Evolutionary conservation across 1,140 invertebrate species (phyloP), one percentile per base, ranked within the genome.

Genomic region (Lordiphosa clarofinis): DNA sequence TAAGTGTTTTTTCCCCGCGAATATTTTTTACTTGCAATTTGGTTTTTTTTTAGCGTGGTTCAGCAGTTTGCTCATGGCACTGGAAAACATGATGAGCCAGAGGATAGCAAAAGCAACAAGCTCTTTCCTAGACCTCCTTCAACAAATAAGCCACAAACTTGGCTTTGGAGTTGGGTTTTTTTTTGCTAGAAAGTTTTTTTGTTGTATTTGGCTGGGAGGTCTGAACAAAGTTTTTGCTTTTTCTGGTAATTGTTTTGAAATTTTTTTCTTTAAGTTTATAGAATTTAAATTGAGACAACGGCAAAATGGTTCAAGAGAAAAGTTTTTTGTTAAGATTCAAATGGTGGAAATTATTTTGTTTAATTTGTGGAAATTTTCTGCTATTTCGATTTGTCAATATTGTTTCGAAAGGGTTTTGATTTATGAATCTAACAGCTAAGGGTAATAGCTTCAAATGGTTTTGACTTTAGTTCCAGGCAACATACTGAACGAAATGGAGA

Each of bases 31-130:
- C 43, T 12, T 46, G n/a, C 53, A 56, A 47, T 75, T 75, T 70
- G 66, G 42, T 54, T 35, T 57, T 59, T 71, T 74, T 62, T 56
- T 28, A 28, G 24, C 24, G 24, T 7, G 7, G 39, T 13, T 36
- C 44, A 46, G 42, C 60, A 69, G 50, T 66, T 78, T 73, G 74
- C 63, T 73, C 75, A 81, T 70, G 70, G 75, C 75, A 66, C 54
- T 81, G 75, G 76, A 79, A 81, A 79, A 79, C 76, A 81, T 73
- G 76, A 82, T 75, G 75, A 79, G 75, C 71, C 55, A 61, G 44
- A 65, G 61, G 50, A 68, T 65, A 65, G 58, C 36, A 40, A 35
- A 38, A 50, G 40, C 48, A 40, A 28, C 11, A 46, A 46, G 43
- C 43, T 46, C 24, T 15, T 21, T 44, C 49, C 42, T 44, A 33